Conservation (phyloP, 2,113 vertebrate genomes). For the Beaufortia kweichowensis region DNA sequence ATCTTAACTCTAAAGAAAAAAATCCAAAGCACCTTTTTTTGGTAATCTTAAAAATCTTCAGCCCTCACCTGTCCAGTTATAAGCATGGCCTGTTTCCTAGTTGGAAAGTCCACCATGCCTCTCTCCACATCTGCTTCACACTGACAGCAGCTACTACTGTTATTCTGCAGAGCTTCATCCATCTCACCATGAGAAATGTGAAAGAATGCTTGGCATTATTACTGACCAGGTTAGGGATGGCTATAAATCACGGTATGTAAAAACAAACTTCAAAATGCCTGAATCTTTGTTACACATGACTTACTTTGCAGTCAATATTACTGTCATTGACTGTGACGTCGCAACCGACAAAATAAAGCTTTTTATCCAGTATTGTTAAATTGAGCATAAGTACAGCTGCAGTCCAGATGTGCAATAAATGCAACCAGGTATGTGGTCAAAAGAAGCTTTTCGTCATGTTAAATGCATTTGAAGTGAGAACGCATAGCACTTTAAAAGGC, state of each 20-base stretch:
- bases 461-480: constrained; percentile 21
- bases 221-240: neutral
- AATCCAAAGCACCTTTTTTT: neutral
- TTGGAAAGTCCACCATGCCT: neutral
- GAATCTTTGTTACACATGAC: neutral
- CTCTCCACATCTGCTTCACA: neutral
- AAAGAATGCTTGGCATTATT: neutral
- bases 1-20: neutral
- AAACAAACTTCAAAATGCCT: neutral
- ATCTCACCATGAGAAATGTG: neutral
- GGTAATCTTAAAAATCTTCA: no score
- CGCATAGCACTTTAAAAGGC: constrained; percentile 19
- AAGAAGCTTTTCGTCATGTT: constrained; percentile 4
- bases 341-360: no score
- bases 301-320: no score
- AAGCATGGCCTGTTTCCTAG: neutral
- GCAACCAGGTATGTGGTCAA: neutral
- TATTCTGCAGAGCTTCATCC: neutral
- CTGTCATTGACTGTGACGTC: neutral
- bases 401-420: constrained; percentile 16
- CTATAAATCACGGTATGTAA: neutral
- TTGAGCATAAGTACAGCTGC: constrained; percentile 11
- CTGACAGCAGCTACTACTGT: neutral
- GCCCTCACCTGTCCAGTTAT: no score
- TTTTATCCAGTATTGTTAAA: constrained; percentile 4